These are phyloP conservation scores for Cryptotermes secundus DNA, from an alignment of 1,140 invertebrate genomes.

Conservation along the genomic window DNA sequence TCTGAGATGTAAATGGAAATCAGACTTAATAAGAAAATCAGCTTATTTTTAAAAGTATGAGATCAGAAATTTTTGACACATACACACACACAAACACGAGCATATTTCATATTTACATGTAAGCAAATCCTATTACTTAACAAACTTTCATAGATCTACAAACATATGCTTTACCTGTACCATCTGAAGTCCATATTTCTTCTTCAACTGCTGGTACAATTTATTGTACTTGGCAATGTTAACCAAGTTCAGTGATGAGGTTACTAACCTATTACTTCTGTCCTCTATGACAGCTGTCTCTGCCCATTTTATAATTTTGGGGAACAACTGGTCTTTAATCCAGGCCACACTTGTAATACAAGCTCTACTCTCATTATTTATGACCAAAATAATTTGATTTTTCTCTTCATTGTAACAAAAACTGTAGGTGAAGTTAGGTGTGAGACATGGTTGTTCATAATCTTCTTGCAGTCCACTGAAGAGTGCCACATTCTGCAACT, in stretches of 20 bases:
- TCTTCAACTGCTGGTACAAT: slow-evolving; percentile 74
- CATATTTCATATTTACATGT: background rate
- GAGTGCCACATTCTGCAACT: background rate
- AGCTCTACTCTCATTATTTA: background rate
- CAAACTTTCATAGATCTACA: too few relatives aligned
- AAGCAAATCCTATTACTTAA: too few relatives aligned
- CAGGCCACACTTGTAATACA: slow-evolving; percentile 39
- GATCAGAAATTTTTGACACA: background rate
- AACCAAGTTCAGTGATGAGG: slow-evolving; percentile 67
- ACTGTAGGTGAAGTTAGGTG: background rate
- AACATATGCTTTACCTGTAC: slow-evolving; percentile 52
- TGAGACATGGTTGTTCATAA: too few relatives aligned
- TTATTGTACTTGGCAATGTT: slow-evolving; percentile 66
- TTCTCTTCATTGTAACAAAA: background rate
- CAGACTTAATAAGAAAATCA: too few relatives aligned
- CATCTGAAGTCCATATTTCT: slow-evolving; percentile 74
- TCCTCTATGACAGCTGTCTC: slow-evolving; percentile 40
- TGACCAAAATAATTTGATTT: background rate
- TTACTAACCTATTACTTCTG: slow-evolving; percentile 43
- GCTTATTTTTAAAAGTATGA: background rate
- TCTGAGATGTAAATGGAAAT: background rate
- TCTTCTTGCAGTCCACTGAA: background rate
- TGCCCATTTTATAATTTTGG: slow-evolving; percentile 69
- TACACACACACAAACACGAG: too few relatives aligned
- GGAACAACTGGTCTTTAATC: slow-evolving; percentile 51